Evolutionary conservation across 2,113 vertebrate species (phyloP).

Genomic region (Cheilinus undulatus): DNA sequence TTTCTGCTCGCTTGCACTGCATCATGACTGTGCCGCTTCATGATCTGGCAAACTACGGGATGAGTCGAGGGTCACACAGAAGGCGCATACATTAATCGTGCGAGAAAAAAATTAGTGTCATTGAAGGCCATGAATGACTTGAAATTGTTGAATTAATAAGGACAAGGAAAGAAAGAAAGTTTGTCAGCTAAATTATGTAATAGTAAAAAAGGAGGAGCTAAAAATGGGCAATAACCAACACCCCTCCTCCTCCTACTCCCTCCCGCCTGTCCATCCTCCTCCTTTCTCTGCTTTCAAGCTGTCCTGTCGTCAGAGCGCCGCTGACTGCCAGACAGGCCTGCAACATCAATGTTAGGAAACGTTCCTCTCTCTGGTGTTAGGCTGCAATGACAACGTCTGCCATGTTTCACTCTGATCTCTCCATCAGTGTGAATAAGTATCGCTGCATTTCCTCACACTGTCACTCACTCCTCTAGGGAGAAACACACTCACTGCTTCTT

Average conservation of each 20-base stretch:
- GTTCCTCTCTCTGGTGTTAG: conserved; percentile 72
- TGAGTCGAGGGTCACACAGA: too few relatives aligned
- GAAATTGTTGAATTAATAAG: too few relatives aligned
- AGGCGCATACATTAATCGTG: too few relatives aligned
- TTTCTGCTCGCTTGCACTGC: too few relatives aligned
- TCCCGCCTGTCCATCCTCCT: conserved; percentile 25
- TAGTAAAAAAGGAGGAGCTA: conserved; percentile 25
- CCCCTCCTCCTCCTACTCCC: conserved; percentile 34
- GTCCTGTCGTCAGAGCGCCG: conserved; percentile 50
- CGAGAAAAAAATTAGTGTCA: too few relatives aligned
- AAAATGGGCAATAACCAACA: background rate
- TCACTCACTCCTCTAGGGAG: conserved; percentile 80
- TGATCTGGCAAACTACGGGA: too few relatives aligned
- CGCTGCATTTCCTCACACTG: conserved; percentile 72
- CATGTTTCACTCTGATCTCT: conserved; percentile 83
- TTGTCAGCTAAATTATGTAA: too few relatives aligned
- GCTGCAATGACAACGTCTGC: conserved; percentile 78
- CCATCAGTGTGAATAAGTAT: conserved; percentile 81
- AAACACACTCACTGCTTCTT: conserved; percentile 49
- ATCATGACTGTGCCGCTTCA: too few relatives aligned
- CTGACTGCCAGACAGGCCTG: conserved; percentile 63
- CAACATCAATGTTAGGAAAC: conserved; percentile 63
- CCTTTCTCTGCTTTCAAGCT: conserved; percentile 31
- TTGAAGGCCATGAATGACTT: too few relatives aligned
- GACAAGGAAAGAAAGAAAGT: background rate